Base-by-base conservation (phyloP, 1,140 invertebrate species). In the Micrasema longulum region DNA sequence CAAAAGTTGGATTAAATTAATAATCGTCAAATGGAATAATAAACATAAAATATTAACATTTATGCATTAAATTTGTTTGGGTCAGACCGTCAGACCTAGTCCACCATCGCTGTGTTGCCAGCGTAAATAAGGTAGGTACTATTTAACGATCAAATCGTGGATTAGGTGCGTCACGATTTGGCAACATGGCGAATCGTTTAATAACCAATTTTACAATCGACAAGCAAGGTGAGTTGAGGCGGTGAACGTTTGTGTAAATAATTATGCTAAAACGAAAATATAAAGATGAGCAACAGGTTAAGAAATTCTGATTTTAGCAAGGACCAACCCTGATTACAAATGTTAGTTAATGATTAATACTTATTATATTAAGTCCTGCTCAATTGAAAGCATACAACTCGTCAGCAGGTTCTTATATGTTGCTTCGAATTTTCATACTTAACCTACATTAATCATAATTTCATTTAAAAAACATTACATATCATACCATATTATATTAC, bases 171-270 rank as follows among this genome's bases (percentile, higher is more conserved):
- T 57, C 18, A 22, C 26, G 53, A 14, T 57, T 18, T 57, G 53
- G 53, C 53, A 57, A 35, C 53, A n/a, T 18, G 50, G 20, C 23
- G 23, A n/a, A 35, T 35, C 48, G 20, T 52, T 52, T 52, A 52
- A 52, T 52, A 52, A 52, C 18, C 18, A 20, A 52, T 52, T 52
- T 52, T 52, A 52, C 48, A 52, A 52, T 52, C 48, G 48, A 52
- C 48, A 52, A 52, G 48, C 48, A 52, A 52, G 48, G 48, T 52
- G 22, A 52, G 48, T 10, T 52, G 22, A 31, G 26, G 26, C 26
- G 7, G 48, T 18, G 47, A 52, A 23, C 2, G 16, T 22, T 52
- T 52, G 20, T 52, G 48, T 52, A 52, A 52, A 52, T 52, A 52
- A 52, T 2, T 12, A 20, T 12, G 16, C 9, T 9, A 16, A 52